Base-by-base conservation (phyloP, 2,113 vertebrate genomes). In the Cynoglossus semilaevis region DNA sequence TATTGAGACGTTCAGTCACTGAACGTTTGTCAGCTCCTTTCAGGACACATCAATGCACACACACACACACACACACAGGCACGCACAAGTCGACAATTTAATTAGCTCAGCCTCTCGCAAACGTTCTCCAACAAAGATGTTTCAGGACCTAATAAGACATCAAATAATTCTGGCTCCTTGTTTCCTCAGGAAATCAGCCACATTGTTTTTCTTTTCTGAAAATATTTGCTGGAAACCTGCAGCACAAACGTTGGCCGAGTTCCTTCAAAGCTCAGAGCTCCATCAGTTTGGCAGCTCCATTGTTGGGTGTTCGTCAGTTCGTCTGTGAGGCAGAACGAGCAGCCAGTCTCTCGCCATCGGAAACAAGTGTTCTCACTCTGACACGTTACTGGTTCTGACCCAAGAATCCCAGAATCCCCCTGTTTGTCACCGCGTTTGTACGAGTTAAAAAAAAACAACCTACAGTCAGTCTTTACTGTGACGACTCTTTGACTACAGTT, bases 91-190 rank as follows among this genome's bases (percentile, higher is more conserved):
- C 57, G 57, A 66, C 76, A 76, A 83, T 79, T 84, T 81, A 85
- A 89, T 88, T 85, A 88, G 81, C 70, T 75, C 67, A 70, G 76
- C 60, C 64, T 81, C 70, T 84, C 63, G 44, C 71, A 74, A n/a
- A 49, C 70, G 51, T 62, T 67, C 70, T 67, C 73, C 69, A 83
- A 83, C 67, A 79, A 29, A 87, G 77, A 87, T 73, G 57, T 77
- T 71, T 69, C 71, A 58, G 66, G 63, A 59, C 66, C 74, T 79
- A 82, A 85, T 77, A 78, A 83, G 76, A 85, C 71, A 63, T 85
- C 77, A 84, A 78, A 75, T 71, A 72, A 73, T 61, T 67, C 71
- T 72, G 82, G 51, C 80, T 63, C 55, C 58, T 78, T 29, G 22
- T 68, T 58, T 83, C 73, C 55, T 61, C 38, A 54, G 74, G 68